A percentile compares a stretch with the other conserved stretches of the same genome.
These are phyloP conservation scores for Leptinotarsa juncta DNA, from an alignment of 2,888 invertebrate genomes.

Conservation along the genomic window DNA sequence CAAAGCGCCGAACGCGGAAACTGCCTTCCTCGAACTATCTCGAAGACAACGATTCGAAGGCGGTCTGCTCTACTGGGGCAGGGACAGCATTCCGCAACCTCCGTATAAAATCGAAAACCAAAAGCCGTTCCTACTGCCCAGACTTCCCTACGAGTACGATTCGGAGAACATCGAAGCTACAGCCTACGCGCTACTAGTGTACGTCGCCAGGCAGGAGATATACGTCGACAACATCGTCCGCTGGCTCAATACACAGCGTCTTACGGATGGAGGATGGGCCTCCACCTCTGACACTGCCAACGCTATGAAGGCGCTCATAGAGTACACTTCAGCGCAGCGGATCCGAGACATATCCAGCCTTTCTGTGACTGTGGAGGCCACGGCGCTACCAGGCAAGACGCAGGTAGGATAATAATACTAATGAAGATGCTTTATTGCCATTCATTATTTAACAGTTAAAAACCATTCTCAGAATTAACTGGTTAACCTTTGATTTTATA, in stretches of 20 bases:
- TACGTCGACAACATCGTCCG: slow-evolving; percentile 84
- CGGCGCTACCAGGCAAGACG: slow-evolving; percentile 78
- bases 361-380: slow-evolving; percentile 85
- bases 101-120: slow-evolving; percentile 91
- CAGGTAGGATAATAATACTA: slow-evolving; percentile 56
- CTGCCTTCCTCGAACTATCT: slow-evolving; percentile 81
- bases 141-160: slow-evolving; percentile 89
- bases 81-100: slow-evolving; percentile 81
- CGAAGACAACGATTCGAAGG: slow-evolving; percentile 68
- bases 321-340: slow-evolving; percentile 87
- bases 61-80: slow-evolving; percentile 88
- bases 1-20: slow-evolving; percentile 87
- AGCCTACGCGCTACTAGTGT: slow-evolving; percentile 89
- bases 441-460: too few species aligned
- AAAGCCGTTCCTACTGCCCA: slow-evolving; percentile 88
- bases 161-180: slow-evolving; percentile 93
- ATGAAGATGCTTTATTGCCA: too few species aligned
- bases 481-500: too few species aligned
- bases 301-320: slow-evolving; percentile 89
- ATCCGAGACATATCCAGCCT: slow-evolving; percentile 84
- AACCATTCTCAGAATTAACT: too few species aligned
- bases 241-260: slow-evolving; percentile 89
- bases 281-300: slow-evolving; percentile 82
- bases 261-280: slow-evolving; percentile 81
- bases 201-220: slow-evolving; percentile 85